Conservation (phyloP, 2,113 vertebrate species). For the Heliornis fulica region DNA sequence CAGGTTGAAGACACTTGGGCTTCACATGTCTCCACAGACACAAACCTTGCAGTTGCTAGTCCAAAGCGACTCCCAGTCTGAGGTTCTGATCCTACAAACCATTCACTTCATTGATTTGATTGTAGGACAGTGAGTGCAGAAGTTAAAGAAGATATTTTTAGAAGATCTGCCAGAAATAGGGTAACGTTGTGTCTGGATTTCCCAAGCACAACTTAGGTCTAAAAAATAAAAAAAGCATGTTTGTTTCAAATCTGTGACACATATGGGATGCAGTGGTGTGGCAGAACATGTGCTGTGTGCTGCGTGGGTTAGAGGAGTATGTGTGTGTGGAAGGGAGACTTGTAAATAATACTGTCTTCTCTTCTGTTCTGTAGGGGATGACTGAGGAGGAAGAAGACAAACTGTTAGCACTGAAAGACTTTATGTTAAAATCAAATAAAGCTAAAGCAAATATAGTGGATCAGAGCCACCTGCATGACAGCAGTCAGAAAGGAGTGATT, state of each 20-base stretch:
- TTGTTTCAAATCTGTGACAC: not conserved
- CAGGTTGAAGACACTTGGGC: not conserved
- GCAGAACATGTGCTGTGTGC: not conserved
- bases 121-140: not conserved
- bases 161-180: not conserved
- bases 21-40: not conserved
- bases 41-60: not conserved
- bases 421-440: constrained; percentile 97
- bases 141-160: not conserved
- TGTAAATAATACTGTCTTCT: not conserved
- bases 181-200: not conserved
- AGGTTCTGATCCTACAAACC: not conserved
- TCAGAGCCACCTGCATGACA: constrained; percentile 88
- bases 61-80: not conserved
- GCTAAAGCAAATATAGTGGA: constrained; percentile 95
- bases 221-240: not conserved
- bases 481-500: constrained; percentile 86
- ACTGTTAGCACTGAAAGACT: constrained; percentile 93
- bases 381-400: constrained; percentile 97
- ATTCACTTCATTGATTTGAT: not conserved
- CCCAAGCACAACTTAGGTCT: not conserved
- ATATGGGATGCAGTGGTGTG: not conserved
- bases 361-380: constrained; percentile 85
- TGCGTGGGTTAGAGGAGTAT: not conserved
- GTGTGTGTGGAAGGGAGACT: not conserved